These are phyloP conservation scores for Laticauda colubrina DNA, from an alignment of 2,113 vertebrate genomes.

Conservation along the genomic window DNA sequence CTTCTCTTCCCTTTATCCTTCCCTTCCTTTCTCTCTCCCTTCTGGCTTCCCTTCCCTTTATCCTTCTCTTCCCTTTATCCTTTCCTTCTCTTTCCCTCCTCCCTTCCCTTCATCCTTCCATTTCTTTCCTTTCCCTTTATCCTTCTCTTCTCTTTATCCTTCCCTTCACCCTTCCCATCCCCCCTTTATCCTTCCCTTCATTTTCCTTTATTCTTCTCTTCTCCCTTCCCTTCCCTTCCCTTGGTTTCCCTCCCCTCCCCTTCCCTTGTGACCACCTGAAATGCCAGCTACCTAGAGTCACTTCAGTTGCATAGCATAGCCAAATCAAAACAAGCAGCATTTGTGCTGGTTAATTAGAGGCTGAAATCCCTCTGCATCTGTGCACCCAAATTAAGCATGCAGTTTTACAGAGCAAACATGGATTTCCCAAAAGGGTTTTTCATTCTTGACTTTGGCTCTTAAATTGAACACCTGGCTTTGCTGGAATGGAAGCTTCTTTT, in stretches of 20 bases:
- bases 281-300: constrained; percentile 39
- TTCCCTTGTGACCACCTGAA: neutral
- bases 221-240: neutral
- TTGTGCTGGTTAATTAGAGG: constrained; percentile 48
- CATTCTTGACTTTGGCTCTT: constrained; percentile 38
- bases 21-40: constrained; percentile 20
- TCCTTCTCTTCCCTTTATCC: neutral
- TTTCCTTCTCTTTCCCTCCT: neutral
- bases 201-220: no score
- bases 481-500: constrained; percentile 44
- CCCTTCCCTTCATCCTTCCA: constrained; percentile 17
- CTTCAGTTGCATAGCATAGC: neutral
- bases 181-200: no score
- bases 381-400: constrained; percentile 30
- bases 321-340: constrained; percentile 48
- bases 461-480: constrained; percentile 46
- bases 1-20: neutral
- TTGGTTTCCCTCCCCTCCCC: neutral
- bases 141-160: no score
- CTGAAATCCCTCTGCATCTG: constrained; percentile 46
- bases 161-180: neutral
- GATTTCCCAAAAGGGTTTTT: constrained; percentile 51
- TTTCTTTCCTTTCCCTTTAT: no score
- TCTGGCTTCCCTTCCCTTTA: no score
- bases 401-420: constrained; percentile 14